Base-by-base conservation (phyloP, 2,888 invertebrate species). In the Drosophila meridionalis region DNA sequence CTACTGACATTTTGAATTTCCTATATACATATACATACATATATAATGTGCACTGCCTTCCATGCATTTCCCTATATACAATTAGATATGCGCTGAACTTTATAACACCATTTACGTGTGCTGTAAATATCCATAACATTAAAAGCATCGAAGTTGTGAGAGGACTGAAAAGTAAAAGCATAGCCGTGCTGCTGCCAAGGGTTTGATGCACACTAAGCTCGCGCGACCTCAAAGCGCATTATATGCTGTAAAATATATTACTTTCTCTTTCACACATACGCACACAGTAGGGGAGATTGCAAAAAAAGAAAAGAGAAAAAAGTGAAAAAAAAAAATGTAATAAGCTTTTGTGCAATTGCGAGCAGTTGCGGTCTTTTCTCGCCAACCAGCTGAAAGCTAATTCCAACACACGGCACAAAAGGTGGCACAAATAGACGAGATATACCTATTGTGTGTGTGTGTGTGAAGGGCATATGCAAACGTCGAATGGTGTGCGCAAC, bases 261-360 rank as follows among this genome's bases (percentile, higher is more conserved):
- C 76, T 68, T 77, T 69, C 77, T 34, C 48, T 56, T 71, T 63
- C 66, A 60, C 55, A 62, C 55, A 56, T 30, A 57, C 28, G 34
- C 34, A 38, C 57, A 2, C 56, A 20, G 14, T 12, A 12, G 6
- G 20, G 43, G 34, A 9, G 34, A 9, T 38, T 26, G 53, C 53
- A 30, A n/a, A n/a, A n/a, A n/a, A 30, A 40, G 6, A 14, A 7
- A 14, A 20, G 20, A n/a, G 2, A 14, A 14, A 40, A 9, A 36
- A 40, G 5, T 2, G 32, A 45, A 50, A 30, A 43, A n/a, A n/a
- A 30, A 60, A 48, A 65, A 60, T 57, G 78, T 87, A 87, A 87
- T 87, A 87, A 87, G 87, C 87, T 87, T 87, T 89, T 87, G 85
- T 87, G 82, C 89, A 80, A 82, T 89, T 89, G 87, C 73, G 70